Conservation (phyloP, 2,888 invertebrate species). For the Leucophenga montana region DNA sequence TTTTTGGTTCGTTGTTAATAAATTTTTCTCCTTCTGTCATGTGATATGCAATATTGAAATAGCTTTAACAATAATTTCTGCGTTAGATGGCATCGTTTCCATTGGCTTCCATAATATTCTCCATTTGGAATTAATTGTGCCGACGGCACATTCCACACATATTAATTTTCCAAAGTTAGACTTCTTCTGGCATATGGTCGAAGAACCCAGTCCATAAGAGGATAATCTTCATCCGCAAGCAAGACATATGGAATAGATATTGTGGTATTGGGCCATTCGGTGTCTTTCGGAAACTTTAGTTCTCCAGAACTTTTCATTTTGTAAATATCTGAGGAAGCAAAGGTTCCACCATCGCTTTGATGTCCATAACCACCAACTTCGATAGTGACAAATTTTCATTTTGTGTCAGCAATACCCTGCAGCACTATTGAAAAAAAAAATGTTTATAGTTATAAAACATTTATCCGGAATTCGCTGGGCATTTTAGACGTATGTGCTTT, state of each 20-base stretch:
- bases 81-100: constrained; percentile 21
- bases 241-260: constrained; percentile 35
- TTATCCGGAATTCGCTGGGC: too few species aligned
- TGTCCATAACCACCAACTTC: constrained; percentile 38
- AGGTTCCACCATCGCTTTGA: constrained; percentile 33
- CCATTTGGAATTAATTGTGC: constrained; percentile 35
- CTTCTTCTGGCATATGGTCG: constrained; percentile 34
- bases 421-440: constrained; percentile 31
- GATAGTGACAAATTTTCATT: constrained; percentile 31
- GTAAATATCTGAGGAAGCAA: constrained; percentile 24
- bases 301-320: constrained; percentile 26
- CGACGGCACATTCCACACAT: constrained; percentile 38
- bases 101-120: constrained; percentile 32
- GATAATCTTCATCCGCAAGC: constrained; percentile 33
- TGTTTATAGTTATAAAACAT: constrained; percentile 60
- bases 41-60: constrained; percentile 29
- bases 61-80: constrained; percentile 28
- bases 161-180: constrained; percentile 31
- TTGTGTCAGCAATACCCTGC: constrained; percentile 34
- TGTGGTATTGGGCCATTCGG: constrained; percentile 29
- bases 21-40: too few species aligned
- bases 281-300: too few species aligned
- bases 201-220: constrained; percentile 31
- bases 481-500: too few species aligned
- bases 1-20: too few species aligned